These are phyloP conservation scores for Asteroscopus sphinx DNA, from an alignment of 2,888 invertebrate genomes.

Conservation along the genomic window DNA sequence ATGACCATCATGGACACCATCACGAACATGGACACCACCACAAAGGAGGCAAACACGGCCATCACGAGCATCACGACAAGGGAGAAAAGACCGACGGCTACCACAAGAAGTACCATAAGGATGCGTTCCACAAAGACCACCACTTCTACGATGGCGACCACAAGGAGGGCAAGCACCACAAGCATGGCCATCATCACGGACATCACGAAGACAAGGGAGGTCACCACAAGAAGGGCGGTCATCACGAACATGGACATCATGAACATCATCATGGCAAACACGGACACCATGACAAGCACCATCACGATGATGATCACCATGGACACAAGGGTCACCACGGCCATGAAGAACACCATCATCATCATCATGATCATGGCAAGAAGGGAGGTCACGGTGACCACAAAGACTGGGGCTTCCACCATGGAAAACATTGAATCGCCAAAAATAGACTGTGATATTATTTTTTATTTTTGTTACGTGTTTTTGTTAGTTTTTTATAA, in stretches of 20 bases:
- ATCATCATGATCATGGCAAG: constrained; percentile 84
- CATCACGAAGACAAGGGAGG: constrained; percentile 81
- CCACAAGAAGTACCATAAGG: constrained; percentile 86
- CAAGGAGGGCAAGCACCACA: constrained; percentile 83
- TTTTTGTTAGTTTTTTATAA: constrained; percentile 71
- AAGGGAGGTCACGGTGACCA: constrained; percentile 82
- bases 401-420: constrained; percentile 85
- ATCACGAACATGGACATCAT: constrained; percentile 81
- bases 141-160: constrained; percentile 86
- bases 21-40: constrained; percentile 85
- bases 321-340: constrained; percentile 85
- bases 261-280: constrained; percentile 81
- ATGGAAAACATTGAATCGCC: constrained; percentile 80
- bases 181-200: constrained; percentile 82
- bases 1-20: constrained; percentile 81
- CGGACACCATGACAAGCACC: constrained; percentile 83
- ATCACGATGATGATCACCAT: constrained; percentile 79
- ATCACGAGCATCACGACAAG: constrained; percentile 83
- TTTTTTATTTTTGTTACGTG: constrained; percentile 67
- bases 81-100: constrained; percentile 82
- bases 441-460: constrained; percentile 79
- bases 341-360: constrained; percentile 84
- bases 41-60: constrained; percentile 83
- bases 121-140: constrained; percentile 84
- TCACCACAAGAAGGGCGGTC: constrained; percentile 84